Percentiles rank a stretch among this genome's conserved stretches.
phyloP scores from a whole-genome alignment of 2,113 vertebrate species.

The Alouatta palliata region DNA sequence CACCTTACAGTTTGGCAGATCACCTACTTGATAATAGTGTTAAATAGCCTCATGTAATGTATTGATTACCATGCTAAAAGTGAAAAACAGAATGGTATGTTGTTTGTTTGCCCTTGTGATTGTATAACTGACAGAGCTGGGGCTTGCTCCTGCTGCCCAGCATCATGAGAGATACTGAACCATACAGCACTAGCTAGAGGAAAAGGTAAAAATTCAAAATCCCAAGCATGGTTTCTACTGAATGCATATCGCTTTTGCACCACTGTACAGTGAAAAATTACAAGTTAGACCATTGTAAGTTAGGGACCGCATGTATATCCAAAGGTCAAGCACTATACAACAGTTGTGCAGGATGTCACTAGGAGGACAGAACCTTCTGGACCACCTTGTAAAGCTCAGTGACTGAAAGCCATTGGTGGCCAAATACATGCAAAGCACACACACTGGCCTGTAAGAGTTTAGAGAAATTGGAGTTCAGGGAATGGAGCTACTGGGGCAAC shows the following conservation, averaged over 20 bases:
- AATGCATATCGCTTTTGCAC: not conserved
- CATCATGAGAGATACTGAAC: not conserved
- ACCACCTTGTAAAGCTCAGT: not conserved
- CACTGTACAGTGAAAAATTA: not conserved
- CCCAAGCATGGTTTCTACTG: not conserved
- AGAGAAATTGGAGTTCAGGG: not conserved
- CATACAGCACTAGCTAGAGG: not conserved
- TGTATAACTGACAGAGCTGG: not conserved
- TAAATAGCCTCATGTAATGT: not conserved
- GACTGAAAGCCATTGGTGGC: not conserved
- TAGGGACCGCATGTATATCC: not conserved
- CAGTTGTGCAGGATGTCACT: not conserved
- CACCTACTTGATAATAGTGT: not conserved
- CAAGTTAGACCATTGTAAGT: not conserved
- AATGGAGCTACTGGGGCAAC: not conserved
- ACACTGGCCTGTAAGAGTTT: not conserved
- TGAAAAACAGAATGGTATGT: not conserved
- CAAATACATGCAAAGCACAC: not conserved
- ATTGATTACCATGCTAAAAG: not conserved
- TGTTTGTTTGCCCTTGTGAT: not conserved
- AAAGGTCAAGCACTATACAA: not conserved
- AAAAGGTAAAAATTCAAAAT: not conserved
- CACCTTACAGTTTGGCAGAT: not conserved
- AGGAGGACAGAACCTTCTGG: not conserved
- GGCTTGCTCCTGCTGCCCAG: not conserved